Evolutionary conservation across 2,888 invertebrate genomes (phyloP), one percentile per base, ranked within the genome.

Genomic region (Caenorhabditis sp.): DNA sequence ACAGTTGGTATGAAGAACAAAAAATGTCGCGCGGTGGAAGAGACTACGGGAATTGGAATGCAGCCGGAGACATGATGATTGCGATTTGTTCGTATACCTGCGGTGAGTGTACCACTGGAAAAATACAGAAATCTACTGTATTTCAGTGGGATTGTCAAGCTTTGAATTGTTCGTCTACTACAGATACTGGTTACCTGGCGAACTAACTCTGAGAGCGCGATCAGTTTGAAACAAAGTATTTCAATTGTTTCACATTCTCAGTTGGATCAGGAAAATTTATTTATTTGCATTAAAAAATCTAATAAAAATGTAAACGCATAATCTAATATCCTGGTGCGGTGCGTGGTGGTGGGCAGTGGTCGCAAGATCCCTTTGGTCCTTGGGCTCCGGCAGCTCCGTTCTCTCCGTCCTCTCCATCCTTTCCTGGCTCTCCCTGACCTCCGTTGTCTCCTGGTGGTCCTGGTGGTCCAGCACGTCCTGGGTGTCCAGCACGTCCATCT

Each of bases 391-490:
- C 64, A 3, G 78, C 70, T 80, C 85, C 83, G 24, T 80, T 71
- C 64, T 82, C 82, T 77, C 83, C 85, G 53, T 85, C 64, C 35
- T 80, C 79, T 76, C 80, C 82, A 47, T 84, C 83, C 51, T 84
- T 85, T 84, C 86, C 87, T 55, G 86, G 81, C 35, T 80, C 82
- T 82, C 85, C 85, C 56, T 76, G 82, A 4, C 55, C 28, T 82
- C 85, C 85, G 44, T 84, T 77, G 67, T 79, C 76, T 83, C 83
- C 83, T 82, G 77, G 82, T 62, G 77, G 78, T 79, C 85, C 85
- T 68, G 83, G 80, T 83, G 82, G 83, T 74, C 85, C 85, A 15
- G 32, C 64, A 47, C 85, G 80, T 83, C 87, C 87, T 70, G 84
- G 80, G 50, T 79, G 83, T 77, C 87, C 87, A 26, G 84, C 81